A percentile compares a stretch with the other conserved stretches of the same genome.
These are phyloP conservation scores for Heteromyza rotundicornis DNA, from an alignment of 2,888 invertebrate genomes.

Conservation along the genomic window DNA sequence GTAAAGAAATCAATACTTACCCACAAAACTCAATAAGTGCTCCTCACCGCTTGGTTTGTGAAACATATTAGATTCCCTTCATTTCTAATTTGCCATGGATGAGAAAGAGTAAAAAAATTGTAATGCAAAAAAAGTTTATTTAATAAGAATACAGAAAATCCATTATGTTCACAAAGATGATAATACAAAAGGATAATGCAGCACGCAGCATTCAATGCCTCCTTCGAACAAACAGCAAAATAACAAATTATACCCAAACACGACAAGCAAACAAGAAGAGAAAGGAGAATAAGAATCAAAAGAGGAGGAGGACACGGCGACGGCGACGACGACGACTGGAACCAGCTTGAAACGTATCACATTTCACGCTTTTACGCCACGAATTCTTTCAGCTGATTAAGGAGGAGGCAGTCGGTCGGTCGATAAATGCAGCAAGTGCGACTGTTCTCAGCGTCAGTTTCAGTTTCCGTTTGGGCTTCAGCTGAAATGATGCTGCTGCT, in stretches of 20 bases:
- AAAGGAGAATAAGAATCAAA: too few species aligned
- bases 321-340: background rate
- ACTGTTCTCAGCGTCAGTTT: background rate
- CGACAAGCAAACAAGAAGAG: too few species aligned
- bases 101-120: too few species aligned
- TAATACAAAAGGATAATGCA: constrained; percentile 24
- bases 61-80: too few species aligned
- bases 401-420: background rate
- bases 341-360: constrained; percentile 17
- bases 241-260: constrained; percentile 27
- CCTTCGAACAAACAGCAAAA: background rate
- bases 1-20: too few species aligned
- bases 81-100: too few species aligned
- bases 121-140: too few species aligned
- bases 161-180: constrained; percentile 8
- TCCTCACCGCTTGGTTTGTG: too few species aligned
- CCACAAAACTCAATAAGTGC: too few species aligned
- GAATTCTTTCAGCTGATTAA: background rate
- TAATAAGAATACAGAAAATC: too few species aligned
- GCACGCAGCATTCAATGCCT: background rate
- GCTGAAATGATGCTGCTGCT: background rate
- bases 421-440: background rate
- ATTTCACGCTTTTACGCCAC: constrained; percentile 17
- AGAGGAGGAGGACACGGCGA: constrained; percentile 4
- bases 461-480: background rate